Conservation (phyloP, 2,113 vertebrate genomes). For the Pseudorasbora parva region DNA sequence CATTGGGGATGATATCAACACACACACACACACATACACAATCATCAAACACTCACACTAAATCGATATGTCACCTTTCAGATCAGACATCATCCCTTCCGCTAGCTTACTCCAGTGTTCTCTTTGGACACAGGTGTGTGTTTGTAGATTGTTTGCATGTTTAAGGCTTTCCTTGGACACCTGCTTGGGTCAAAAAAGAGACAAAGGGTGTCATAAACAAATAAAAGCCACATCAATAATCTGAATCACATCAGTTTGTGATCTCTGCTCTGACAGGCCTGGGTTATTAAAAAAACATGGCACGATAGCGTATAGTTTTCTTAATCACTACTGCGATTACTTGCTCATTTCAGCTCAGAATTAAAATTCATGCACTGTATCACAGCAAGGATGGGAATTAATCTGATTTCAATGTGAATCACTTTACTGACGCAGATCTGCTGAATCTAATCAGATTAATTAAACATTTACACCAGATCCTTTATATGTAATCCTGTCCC, state of each 20-base stretch:
- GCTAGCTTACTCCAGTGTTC: slow-evolving; percentile 51
- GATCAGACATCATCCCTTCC: slow-evolving; percentile 56
- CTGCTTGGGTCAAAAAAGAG: slow-evolving; percentile 59
- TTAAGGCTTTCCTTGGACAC: slow-evolving; percentile 36
- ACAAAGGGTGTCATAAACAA: slow-evolving; percentile 15
- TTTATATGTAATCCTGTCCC: slow-evolving; percentile 55
- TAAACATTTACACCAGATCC: slow-evolving; percentile 47
- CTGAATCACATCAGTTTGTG: neutral
- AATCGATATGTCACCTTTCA: slow-evolving; percentile 66
- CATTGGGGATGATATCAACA: slow-evolving; percentile 20
- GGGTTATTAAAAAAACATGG: neutral
- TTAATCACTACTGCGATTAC: slow-evolving; percentile 37
- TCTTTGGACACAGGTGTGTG: slow-evolving; percentile 68
- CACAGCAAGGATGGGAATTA: slow-evolving; percentile 33
- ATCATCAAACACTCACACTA: slow-evolving; percentile 26
- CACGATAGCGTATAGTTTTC: neutral
- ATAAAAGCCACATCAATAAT: neutral
- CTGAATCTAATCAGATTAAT: slow-evolving; percentile 76
- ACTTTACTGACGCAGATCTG: slow-evolving; percentile 68
- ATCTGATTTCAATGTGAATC: slow-evolving; percentile 58
- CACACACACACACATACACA: slow-evolving; percentile 33
- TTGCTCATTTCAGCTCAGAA: slow-evolving; percentile 39
- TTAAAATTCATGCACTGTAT: slow-evolving; percentile 16
- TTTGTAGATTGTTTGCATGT: slow-evolving; percentile 29
- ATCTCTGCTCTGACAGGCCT: neutral